Evolutionary conservation across 2,113 vertebrate genomes (phyloP).

Genomic region (Peucedramus taeniatus): DNA sequence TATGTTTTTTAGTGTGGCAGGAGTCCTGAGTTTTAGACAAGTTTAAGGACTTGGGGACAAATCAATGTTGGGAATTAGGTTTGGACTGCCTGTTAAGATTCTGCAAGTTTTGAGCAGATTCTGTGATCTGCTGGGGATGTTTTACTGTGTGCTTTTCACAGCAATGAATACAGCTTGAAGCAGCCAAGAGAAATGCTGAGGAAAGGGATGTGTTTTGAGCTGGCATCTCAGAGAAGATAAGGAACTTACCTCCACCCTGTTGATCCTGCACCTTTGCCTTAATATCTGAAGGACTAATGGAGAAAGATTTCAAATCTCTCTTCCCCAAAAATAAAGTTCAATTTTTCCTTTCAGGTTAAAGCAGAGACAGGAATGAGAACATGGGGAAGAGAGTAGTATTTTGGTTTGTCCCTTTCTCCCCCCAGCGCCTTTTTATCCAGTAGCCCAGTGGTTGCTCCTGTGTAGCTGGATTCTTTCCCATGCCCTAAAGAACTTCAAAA

Average conservation of each 20-base stretch:
- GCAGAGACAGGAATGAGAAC: neutral
- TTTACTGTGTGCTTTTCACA: neutral
- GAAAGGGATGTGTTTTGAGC: neutral
- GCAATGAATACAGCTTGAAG: neutral
- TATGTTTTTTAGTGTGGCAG: accelerated
- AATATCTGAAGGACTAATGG: neutral
- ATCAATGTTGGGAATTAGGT: neutral
- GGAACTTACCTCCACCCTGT: neutral
- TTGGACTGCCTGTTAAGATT: neutral
- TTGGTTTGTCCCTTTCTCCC: neutral
- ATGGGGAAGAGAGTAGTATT: neutral
- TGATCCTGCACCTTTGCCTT: neutral
- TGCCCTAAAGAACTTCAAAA: neutral
- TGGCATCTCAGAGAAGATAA: neutral
- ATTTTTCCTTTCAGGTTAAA: neutral
- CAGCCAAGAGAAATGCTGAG: neutral
- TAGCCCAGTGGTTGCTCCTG: neutral
- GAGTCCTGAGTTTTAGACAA: neutral
- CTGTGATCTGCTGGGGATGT: neutral
- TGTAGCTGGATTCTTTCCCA: neutral
- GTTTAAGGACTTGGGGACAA: neutral
- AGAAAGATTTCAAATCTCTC: neutral
- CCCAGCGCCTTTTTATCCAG: accelerated
- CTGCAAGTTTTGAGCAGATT: neutral
- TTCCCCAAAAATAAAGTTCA: neutral